phyloP scores from a whole-genome alignment of 2,113 vertebrate species.

The cat (Felis catus) region DNA sequence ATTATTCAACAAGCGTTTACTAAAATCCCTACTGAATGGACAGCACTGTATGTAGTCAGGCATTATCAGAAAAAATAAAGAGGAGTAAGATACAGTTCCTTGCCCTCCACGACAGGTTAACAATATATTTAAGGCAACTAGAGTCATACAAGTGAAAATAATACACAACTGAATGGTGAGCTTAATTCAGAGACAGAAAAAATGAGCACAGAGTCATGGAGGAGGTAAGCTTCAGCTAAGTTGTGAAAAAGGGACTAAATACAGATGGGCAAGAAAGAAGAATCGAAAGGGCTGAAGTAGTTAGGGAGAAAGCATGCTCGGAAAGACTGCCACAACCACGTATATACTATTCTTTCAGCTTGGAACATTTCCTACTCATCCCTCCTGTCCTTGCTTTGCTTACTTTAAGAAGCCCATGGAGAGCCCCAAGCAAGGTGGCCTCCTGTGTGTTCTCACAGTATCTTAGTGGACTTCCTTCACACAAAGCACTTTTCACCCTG shows the following conservation, averaged over 20 bases:
- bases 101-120: background rate
- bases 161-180: background rate
- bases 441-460: background rate
- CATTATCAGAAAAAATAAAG: background rate
- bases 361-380: background rate
- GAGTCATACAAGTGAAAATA: background rate
- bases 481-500: background rate
- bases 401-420: background rate
- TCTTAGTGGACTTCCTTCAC: background rate
- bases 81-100: background rate
- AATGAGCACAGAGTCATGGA: background rate
- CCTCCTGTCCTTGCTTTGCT: background rate
- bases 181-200: background rate
- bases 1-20: background rate
- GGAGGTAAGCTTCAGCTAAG: background rate
- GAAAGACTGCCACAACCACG: background rate
- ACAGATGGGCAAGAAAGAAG: background rate
- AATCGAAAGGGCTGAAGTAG: background rate
- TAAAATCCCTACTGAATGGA: background rate
- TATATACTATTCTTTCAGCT: background rate
- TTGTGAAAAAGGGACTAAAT: background rate
- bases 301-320: background rate
- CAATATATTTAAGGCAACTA: background rate
- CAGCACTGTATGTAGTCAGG: background rate
- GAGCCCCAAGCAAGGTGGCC: background rate